Evolutionary conservation across 1,140 invertebrate species (phyloP).

Genomic region (Drosophila tristis): DNA sequence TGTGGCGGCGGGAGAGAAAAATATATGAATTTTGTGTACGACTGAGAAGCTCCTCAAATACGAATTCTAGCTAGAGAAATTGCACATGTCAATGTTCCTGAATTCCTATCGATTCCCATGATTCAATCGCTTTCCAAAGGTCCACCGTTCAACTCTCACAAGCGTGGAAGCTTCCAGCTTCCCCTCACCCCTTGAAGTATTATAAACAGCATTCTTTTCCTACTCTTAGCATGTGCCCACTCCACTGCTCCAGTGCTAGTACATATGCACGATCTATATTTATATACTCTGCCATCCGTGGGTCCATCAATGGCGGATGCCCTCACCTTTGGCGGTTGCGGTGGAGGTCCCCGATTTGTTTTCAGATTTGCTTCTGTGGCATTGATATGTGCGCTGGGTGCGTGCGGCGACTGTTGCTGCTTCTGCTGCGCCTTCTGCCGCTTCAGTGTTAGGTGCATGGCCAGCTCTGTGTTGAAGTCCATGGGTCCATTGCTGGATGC

Average conservation of each 20-base stretch:
- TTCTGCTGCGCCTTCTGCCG: conserved; percentile 79
- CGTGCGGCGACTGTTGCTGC: conserved; percentile 30
- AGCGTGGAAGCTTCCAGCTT: too few relatives aligned
- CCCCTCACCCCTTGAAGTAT: too few relatives aligned
- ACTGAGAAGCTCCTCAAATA: too few relatives aligned
- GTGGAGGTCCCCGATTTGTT: conserved; percentile 84
- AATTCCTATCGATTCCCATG: too few relatives aligned
- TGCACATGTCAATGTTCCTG: too few relatives aligned
- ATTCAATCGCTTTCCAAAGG: too few relatives aligned
- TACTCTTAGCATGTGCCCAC: too few relatives aligned
- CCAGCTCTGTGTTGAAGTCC: conserved; percentile 82
- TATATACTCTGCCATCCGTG: conserved; percentile 32
- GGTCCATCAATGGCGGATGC: conserved; percentile 18
- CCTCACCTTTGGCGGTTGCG: conserved; percentile 81
- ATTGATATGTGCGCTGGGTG: conserved; percentile 72
- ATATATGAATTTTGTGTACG: background rate
- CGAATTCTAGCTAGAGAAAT: too few relatives aligned
- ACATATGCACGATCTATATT: conserved; percentile 10
- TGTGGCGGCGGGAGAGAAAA: conserved; percentile 16
- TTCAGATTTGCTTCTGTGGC: conserved; percentile 83
- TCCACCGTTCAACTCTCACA: too few relatives aligned
- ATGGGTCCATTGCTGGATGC: conserved; percentile 73
- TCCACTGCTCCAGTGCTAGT: too few relatives aligned
- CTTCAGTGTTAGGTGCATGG: conserved; percentile 82
- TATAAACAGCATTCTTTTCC: too few relatives aligned